Evolutionary conservation across 2,888 invertebrate genomes (phyloP), one percentile per base, ranked within the genome.

Genomic region (Sarcophaga subvicina): DNA sequence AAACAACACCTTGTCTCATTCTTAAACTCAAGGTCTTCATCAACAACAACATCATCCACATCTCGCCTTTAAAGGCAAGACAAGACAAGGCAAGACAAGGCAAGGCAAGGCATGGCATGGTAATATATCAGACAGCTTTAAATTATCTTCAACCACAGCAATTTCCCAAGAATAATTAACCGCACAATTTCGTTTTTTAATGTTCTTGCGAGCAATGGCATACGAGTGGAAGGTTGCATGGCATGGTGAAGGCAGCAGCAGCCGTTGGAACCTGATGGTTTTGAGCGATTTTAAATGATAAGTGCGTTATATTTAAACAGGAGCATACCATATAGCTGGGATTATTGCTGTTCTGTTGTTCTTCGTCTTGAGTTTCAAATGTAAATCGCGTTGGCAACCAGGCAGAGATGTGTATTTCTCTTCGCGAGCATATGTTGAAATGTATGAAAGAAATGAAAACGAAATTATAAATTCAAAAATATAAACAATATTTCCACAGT

Each of bases 151-250:
- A 66, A 79, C 85, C 85, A 75, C 78, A 79, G 66, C 73, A 78
- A 78, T 79, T 85, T 82, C 64, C 79, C 70, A 78, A 66, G 54
- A 79, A 85, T 81, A 85, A 85, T 76, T 85, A 85, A 81, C 85
- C 70, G 59, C 82, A 76, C 62, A 45, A 64, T 80, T 84, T 79
- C 70, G 2, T 4, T 66, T 62, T 25, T 25, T 27, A 12, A 45
- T 59, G 54, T 79, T 79, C 22, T 64, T 70, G 17, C 3, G 5
- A 49, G 63, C 54, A 12, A 22, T 37, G 10, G 27, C 25, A 47
- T 70, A 25, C 64, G 64, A 20, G 10, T 75, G 14, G 49, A 3
- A 54, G 54, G 6, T 71, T 25, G 8, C 17, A 27, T 27, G 8
- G 10, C 10, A 25, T 37, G 60, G n/a, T 72, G 22, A 14, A 6